These are phyloP conservation scores for Drosophila insularis DNA, from an alignment of 1,140 invertebrate species.

Conservation along the genomic window DNA sequence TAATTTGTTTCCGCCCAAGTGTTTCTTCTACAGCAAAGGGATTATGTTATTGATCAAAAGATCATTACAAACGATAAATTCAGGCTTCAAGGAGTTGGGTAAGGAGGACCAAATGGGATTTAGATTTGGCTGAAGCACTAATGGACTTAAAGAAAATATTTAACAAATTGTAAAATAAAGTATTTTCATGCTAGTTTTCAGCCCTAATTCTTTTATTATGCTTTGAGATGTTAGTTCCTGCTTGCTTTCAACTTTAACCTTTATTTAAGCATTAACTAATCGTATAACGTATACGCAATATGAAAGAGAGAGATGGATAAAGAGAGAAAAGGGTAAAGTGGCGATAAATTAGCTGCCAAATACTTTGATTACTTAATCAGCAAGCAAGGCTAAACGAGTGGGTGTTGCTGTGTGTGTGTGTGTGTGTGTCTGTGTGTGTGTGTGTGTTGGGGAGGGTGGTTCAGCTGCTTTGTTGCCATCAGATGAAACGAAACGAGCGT, in stretches of 20 bases:
- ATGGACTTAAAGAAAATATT: too few relatives aligned
- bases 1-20: too few relatives aligned
- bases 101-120: too few relatives aligned
- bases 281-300: constrained; percentile 52
- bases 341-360: constrained; percentile 79
- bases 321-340: constrained; percentile 31
- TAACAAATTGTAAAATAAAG: not conserved
- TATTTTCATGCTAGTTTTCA: not conserved
- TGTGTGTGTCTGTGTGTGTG: not conserved
- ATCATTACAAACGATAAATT: too few relatives aligned
- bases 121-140: too few relatives aligned
- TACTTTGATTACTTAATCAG: constrained; percentile 81
- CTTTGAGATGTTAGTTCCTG: constrained; percentile 10
- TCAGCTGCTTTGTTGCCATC: constrained; percentile 28
- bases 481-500: constrained; percentile 68
- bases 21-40: too few relatives aligned
- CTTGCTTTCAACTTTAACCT: constrained; percentile 11
- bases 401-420: constrained; percentile 5
- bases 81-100: too few relatives aligned
- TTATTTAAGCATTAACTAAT: constrained; percentile 10
- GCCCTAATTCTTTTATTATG: not conserved
- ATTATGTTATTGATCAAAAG: not conserved
- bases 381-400: constrained; percentile 36
- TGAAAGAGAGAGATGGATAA: not conserved
- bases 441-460: not conserved